phyloP scores from a whole-genome alignment of 2,113 vertebrate species.

The Pelmatolapia mariae region DNA sequence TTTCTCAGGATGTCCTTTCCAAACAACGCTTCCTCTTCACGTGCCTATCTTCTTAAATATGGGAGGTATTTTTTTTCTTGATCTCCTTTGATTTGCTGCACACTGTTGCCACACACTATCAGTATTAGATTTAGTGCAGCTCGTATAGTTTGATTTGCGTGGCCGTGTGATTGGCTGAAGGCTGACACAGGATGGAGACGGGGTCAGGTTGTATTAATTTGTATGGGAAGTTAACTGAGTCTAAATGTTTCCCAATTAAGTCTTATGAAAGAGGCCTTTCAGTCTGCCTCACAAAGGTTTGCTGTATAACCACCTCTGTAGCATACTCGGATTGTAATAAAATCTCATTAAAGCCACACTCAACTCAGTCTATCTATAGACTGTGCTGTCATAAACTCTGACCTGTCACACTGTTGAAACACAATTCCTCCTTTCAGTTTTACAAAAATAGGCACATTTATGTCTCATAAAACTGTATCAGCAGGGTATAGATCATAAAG shows the following conservation, averaged over 20 bases:
- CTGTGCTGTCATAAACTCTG: not conserved
- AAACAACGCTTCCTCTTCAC: not conserved
- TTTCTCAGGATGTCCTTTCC: not conserved
- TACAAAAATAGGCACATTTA: not conserved
- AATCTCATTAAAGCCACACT: constrained; percentile 37
- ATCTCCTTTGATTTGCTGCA: not conserved
- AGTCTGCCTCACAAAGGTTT: constrained; percentile 51
- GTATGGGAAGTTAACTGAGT: constrained; percentile 37
- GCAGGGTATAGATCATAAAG: not conserved
- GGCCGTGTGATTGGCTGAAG: not conserved
- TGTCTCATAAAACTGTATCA: not conserved
- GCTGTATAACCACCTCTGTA: constrained; percentile 25
- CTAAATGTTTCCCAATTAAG: constrained; percentile 54
- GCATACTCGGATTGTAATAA: constrained; percentile 38
- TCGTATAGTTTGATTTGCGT: not conserved
- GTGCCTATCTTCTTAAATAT: not conserved
- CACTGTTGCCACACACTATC: not conserved
- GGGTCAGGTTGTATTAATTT: constrained; percentile 60
- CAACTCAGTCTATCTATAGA: constrained; percentile 1
- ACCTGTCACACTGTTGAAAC: not conserved
- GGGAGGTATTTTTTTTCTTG: not conserved
- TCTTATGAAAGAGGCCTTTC: constrained; percentile 64
- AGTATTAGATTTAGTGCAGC: not conserved
- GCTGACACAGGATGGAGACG: constrained; percentile 7
- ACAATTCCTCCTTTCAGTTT: not conserved